Conservation (phyloP, 2,888 invertebrate genomes). For the Drosophila anomalata region DNA sequence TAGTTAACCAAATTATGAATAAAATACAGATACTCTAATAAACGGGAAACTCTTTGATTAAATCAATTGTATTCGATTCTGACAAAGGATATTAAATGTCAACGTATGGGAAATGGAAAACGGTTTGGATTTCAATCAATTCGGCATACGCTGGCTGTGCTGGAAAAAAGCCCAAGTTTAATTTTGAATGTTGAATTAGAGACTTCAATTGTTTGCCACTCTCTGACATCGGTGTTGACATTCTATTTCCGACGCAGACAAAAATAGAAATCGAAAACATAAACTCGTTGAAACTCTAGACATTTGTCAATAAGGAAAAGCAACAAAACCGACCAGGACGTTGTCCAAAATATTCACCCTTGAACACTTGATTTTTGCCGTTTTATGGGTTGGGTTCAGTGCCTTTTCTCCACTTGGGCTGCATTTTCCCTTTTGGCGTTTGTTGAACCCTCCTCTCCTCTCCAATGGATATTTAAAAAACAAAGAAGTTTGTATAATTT, state of each 20-base stretch:
- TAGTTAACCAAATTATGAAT: background rate
- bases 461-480: constrained; percentile 53
- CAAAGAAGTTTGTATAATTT: constrained; percentile 52
- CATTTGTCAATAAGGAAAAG: constrained; percentile 70
- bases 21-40: background rate
- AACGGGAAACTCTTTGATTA: background rate
- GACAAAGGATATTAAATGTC: background rate
- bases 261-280: constrained; percentile 22
- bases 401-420: constrained; percentile 59
- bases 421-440: constrained; percentile 72
- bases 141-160: constrained; percentile 9
- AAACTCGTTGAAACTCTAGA: constrained; percentile 40
- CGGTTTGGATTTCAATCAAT: constrained; percentile 12
- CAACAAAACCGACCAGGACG: constrained; percentile 12
- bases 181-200: constrained; percentile 57
- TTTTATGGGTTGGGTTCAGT: constrained; percentile 43
- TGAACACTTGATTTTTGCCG: constrained; percentile 49
- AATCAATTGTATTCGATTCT: background rate
- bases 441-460: constrained; percentile 59
- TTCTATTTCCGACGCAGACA: constrained; percentile 51
- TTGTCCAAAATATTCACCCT: constrained; percentile 21
- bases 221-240: constrained; percentile 53
- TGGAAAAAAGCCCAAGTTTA: constrained; percentile 6
- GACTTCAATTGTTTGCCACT: constrained; percentile 50
- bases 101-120: background rate